These are phyloP conservation scores for Oikopleura vanhoeffeni DNA, from an alignment of 23 tunicate species.

Conservation along the genomic window DNA sequence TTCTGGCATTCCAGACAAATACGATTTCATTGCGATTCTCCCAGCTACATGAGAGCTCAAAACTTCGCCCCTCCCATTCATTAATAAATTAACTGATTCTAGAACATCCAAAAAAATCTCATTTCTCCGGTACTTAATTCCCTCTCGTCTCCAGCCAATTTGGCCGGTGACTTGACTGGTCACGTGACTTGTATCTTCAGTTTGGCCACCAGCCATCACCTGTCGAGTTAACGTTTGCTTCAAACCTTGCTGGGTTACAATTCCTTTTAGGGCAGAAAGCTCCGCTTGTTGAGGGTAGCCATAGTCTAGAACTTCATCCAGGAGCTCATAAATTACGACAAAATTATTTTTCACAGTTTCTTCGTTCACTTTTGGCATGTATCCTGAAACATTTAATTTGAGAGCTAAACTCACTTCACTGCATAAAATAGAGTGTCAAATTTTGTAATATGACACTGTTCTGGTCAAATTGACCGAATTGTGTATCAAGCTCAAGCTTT, in stretches of 20 bases:
- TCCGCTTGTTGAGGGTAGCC: constrained; percentile 15
- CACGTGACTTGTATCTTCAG: constrained; percentile 85
- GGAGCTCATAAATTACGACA: constrained; percentile 74
- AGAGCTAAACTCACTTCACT: no score
- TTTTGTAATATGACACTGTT: no score
- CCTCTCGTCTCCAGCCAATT: constrained; percentile 94
- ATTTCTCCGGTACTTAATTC: constrained; percentile 85
- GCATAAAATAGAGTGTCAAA: no score
- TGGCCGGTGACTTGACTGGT: constrained; percentile 98
- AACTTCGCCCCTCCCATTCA: constrained; percentile 40
- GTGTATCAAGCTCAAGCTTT: no score
- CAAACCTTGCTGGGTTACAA: constrained; percentile 86
- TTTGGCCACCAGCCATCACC: constrained; percentile 19
- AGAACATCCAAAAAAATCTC: constrained; percentile 65
- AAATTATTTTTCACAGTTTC: constrained; percentile 92
- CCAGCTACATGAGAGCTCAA: constrained; percentile 95
- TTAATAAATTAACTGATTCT: not conserved
- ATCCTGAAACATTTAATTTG: constrained; percentile 21
- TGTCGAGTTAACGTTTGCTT: not conserved
- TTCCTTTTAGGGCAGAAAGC: constrained; percentile 33
- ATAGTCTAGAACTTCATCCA: constrained; percentile 24
- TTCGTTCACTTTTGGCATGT: constrained; percentile 89
- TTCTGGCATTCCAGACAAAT: constrained; percentile 95
- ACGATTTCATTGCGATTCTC: constrained; percentile 79
- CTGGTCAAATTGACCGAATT: no score